Conservation (phyloP, 30 jellyfish, hydroid and myxozoan species). For the Calvadosia cruxmelitensis region DNA sequence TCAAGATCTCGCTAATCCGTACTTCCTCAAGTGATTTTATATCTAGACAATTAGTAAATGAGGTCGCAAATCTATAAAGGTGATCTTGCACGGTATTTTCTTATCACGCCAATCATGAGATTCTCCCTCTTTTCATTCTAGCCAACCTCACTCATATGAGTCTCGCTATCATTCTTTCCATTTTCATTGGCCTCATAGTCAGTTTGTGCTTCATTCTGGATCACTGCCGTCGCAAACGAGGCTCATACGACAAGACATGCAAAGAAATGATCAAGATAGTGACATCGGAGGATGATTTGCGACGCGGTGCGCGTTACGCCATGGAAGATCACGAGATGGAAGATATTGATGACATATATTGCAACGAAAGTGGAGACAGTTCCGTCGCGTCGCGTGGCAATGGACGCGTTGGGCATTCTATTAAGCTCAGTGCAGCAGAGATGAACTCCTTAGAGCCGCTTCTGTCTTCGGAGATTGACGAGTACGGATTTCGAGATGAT, state of each 20-base stretch:
- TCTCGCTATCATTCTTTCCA: conserved; percentile 54
- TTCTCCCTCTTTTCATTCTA: conserved; percentile 10
- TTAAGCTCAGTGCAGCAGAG: background rate
- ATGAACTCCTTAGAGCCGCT: background rate
- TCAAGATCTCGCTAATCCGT: too few species aligned
- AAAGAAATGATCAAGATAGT: too few species aligned
- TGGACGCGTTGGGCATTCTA: background rate
- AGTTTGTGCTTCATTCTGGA: conserved; percentile 64
- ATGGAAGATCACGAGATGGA: background rate
- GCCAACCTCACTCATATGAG: conserved; percentile 66
- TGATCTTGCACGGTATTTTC: too few species aligned
- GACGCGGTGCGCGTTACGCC: background rate
- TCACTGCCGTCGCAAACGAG: conserved; percentile 63
- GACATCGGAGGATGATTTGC: background rate
- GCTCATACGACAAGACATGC: background rate
- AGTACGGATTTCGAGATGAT: too few species aligned
- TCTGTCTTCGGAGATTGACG: too few species aligned
- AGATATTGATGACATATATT: background rate
- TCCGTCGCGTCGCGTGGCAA: background rate
- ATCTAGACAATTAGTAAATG: too few species aligned
- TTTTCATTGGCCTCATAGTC: conserved; percentile 61
- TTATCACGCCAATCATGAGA: too few species aligned
- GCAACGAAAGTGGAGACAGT: background rate
- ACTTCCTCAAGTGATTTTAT: too few species aligned
- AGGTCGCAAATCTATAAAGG: too few species aligned